Base-by-base conservation (phyloP, 1,140 invertebrate species). In the Rhyacophila brunnea region DNA sequence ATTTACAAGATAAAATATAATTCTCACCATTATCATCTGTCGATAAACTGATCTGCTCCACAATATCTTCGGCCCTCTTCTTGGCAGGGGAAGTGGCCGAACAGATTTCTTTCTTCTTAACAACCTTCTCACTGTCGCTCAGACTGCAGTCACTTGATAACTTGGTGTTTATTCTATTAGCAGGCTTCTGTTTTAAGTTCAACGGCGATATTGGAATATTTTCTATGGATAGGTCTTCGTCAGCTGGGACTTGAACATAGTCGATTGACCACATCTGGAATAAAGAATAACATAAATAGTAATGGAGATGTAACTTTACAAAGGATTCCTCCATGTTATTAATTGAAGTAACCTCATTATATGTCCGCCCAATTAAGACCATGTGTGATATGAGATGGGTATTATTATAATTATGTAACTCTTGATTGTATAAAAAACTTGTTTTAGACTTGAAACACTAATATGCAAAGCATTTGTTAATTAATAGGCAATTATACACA, bases 181-280 rank as follows among this genome's bases (percentile, higher is more conserved):
- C 13, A 54, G 35, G 35, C 43, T 60, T 60, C 34, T 60, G 28
- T 54, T 60, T 60, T 5, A 56, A 32, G 34, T 58, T 58, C 7
- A 43, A 45, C 9, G 62, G 62, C 6, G 62, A 65, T 11, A 50
- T 15, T 2, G 48, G 62, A 56, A 55, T 43, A 20, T 5, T 44
- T 35, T 60, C 58, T 7, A 56, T n/a, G 2, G 7, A n/a, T 5
- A 55, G 13, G 46, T 60, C 53, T 54, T 77, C 73, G 14, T 77
- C 74, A 13, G 86, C 84, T 46, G 91, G 90, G 53, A 95, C 91
- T 80, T 96, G 92, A 28, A 94, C 87, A 77, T 95, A 95, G 71
- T 96, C 93, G 57, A 96, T 83, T 6, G 93, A 95, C 93, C 95
- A 99, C 92, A 98, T 96, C 88, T 95, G 68, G 19, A 74, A 73